phyloP scores from a whole-genome alignment of 2,888 invertebrate genomes.

The Lasioglossum villosulum region DNA sequence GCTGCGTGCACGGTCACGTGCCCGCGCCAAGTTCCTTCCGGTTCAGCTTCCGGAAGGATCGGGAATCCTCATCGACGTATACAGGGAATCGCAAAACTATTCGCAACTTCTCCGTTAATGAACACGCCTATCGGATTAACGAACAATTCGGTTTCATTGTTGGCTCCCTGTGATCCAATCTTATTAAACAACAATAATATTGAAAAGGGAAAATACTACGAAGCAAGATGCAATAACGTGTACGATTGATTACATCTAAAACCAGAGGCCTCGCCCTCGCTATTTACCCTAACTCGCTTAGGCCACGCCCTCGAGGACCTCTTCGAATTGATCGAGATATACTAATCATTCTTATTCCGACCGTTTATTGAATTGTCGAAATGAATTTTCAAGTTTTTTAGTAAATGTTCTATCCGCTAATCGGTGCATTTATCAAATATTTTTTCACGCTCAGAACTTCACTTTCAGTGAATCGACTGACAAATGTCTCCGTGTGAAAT shows the following conservation, averaged over 20 bases:
- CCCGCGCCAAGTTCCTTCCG: constrained; percentile 18
- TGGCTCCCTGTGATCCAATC: background rate
- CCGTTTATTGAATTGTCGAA: background rate
- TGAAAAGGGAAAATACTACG: background rate
- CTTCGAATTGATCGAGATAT: background rate
- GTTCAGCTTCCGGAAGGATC: constrained; percentile 8
- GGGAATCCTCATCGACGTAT: background rate
- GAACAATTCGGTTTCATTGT: background rate
- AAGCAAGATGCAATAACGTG: background rate
- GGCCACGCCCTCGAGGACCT: background rate
- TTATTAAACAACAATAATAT: background rate
- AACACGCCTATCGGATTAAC: background rate
- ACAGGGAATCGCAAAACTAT: background rate
- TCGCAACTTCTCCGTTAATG: background rate
- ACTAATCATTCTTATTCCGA: background rate
- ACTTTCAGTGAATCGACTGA: background rate
- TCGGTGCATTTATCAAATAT: background rate
- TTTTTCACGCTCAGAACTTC: background rate
- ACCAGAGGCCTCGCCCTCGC: background rate
- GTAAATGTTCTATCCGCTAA: background rate
- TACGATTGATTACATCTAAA: background rate
- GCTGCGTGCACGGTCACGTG: constrained; percentile 3
- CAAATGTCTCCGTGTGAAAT: background rate
- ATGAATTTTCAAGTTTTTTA: background rate
- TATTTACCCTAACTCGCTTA: background rate